Evolutionary conservation across 2,113 vertebrate genomes (phyloP).

Genomic region (Seriola dumerili): DNA sequence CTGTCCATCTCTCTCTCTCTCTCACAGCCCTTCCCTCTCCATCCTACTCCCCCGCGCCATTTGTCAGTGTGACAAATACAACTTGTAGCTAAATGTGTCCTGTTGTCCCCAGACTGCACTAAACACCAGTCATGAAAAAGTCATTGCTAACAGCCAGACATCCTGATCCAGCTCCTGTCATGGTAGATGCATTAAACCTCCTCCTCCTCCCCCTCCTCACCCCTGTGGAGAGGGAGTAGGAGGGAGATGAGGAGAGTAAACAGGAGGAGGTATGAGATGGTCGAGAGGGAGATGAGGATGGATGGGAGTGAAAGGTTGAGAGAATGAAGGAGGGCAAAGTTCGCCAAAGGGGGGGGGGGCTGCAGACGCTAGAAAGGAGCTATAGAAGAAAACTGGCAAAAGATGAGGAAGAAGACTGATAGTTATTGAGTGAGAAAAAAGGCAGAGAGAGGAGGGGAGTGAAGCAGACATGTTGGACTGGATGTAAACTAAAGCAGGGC

Average conservation of each 20-base stretch:
- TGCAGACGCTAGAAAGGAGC: not conserved
- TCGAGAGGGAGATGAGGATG: slow-evolving; percentile 20
- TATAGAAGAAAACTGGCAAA: slow-evolving; percentile 12
- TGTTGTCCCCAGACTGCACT: slow-evolving; percentile 72
- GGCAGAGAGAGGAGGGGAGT: slow-evolving; percentile 11
- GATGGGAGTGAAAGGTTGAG: slow-evolving; percentile 24
- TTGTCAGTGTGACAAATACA: slow-evolving; percentile 73
- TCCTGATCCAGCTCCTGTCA: slow-evolving; percentile 65
- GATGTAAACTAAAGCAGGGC: slow-evolving; percentile 25
- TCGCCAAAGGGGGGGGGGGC: not conserved
- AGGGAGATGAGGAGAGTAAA: slow-evolving; percentile 28
- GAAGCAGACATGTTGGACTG: slow-evolving; percentile 45
- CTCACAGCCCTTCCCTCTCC: not conserved
- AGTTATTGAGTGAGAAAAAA: slow-evolving; percentile 15
- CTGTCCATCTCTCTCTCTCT: slow-evolving; percentile 25
- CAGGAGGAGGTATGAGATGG: slow-evolving; percentile 16
- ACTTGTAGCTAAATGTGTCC: slow-evolving; percentile 68
- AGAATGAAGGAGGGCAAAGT: slow-evolving; percentile 23
- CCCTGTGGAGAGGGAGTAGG: slow-evolving; percentile 39
- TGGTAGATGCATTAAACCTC: slow-evolving; percentile 71
- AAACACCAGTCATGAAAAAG: slow-evolving; percentile 73
- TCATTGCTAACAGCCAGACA: slow-evolving; percentile 68
- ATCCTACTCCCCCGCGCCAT: slow-evolving; percentile 34
- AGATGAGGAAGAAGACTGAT: slow-evolving; percentile 18
- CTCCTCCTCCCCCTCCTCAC: slow-evolving; percentile 31